Conservation (phyloP, 2,888 invertebrate genomes). For the Oxytorus armatus region DNA sequence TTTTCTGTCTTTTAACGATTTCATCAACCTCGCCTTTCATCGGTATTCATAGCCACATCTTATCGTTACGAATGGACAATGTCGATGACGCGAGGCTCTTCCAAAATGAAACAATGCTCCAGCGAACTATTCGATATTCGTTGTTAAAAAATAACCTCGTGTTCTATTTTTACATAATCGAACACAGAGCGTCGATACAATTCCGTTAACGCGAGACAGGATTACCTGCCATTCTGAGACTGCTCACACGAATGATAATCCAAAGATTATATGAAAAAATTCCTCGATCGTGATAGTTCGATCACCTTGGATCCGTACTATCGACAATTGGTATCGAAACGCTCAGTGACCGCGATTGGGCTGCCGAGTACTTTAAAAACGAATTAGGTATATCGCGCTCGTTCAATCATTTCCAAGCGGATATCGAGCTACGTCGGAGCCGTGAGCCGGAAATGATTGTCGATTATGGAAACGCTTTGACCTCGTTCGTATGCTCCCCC, state of each 20-base stretch:
- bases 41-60: not conserved
- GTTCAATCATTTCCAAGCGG: slow-evolving; percentile 14
- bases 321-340: too few relatives aligned
- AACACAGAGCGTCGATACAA: not conserved
- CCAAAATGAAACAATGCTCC: slow-evolving; percentile 9
- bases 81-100: slow-evolving; percentile 19
- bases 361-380: slow-evolving; percentile 7
- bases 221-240: not conserved
- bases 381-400: slow-evolving; percentile 10
- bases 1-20: slow-evolving; percentile 11
- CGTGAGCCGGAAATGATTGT: too few relatives aligned
- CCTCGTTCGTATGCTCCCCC: too few relatives aligned
- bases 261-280: too few relatives aligned
- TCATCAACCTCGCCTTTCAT: not conserved
- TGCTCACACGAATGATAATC: not conserved
- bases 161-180: slow-evolving; percentile 40
- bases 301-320: too few relatives aligned
- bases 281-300: too few relatives aligned
- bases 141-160: slow-evolving; percentile 65
- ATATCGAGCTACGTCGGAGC: not conserved
- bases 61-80: not conserved
- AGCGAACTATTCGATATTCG: slow-evolving; percentile 62
- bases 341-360: not conserved
- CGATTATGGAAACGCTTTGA: too few relatives aligned
- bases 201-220: not conserved